Conservation (phyloP, 2,888 invertebrate genomes). For the Acholoe squamosa region DNA sequence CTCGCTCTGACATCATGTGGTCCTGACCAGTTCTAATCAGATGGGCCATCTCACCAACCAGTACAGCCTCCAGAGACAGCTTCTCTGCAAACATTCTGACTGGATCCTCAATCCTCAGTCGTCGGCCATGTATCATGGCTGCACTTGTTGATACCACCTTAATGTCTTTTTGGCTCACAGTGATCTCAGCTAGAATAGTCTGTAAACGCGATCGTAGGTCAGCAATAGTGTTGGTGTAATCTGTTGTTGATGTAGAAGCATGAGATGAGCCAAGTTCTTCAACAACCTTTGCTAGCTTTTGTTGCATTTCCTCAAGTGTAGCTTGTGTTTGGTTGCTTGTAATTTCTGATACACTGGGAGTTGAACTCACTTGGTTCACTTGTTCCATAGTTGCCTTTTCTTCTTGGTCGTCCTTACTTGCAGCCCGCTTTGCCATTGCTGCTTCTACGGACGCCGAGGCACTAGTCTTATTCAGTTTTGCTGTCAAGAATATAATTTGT, state of each 20-base stretch:
- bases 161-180: background rate
- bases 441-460: constrained; percentile 40
- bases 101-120: background rate
- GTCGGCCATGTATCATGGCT: no score
- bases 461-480: constrained; percentile 46
- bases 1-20: constrained; percentile 10
- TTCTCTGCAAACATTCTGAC: constrained; percentile 67
- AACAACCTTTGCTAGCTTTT: constrained; percentile 51
- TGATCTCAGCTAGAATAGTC: constrained; percentile 13
- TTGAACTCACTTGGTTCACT: background rate
- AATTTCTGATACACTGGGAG: background rate
- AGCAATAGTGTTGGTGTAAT: constrained; percentile 26
- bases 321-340: background rate
- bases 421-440: constrained; percentile 26
- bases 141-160: background rate
- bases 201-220: background rate
- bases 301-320: constrained; percentile 48
- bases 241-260: background rate
- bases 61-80: constrained; percentile 70
- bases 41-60: constrained; percentile 80
- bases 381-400: background rate
- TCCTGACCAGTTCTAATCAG: constrained; percentile 78
- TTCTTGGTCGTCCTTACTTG: constrained; percentile 8
- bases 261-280: constrained; percentile 42
- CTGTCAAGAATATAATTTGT: constrained; percentile 58